Evolutionary conservation across 2,113 vertebrate genomes (phyloP).

Genomic region (Chrysemys picta): DNA sequence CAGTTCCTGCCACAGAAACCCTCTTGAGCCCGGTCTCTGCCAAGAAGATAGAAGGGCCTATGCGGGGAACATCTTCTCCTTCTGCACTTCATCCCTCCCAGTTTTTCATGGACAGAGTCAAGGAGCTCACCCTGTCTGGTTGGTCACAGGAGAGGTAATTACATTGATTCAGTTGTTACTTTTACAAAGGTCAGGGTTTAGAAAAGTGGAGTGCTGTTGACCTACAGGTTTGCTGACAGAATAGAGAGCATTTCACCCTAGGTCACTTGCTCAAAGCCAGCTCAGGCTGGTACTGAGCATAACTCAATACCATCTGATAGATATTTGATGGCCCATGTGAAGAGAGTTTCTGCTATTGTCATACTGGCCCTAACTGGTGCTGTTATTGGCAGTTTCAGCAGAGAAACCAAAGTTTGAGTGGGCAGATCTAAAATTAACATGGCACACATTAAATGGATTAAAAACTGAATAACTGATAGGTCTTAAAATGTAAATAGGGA

Average conservation of each 20-base stretch:
- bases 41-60: neutral
- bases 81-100: neutral
- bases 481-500: neutral
- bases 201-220: neutral
- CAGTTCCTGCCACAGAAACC: neutral
- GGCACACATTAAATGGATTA: neutral
- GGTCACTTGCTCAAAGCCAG: fast-evolving
- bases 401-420: neutral
- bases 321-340: neutral
- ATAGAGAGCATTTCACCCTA: neutral
- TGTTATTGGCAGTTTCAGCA: neutral
- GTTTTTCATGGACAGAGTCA: neutral
- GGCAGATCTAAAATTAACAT: neutral
- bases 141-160: neutral
- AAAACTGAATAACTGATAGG: neutral
- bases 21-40: neutral
- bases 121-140: fast-evolving
- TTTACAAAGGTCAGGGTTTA: neutral
- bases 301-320: neutral
- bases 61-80: neutral
- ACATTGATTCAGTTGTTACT: neutral
- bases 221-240: neutral
- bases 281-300: fast-evolving
- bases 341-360: neutral
- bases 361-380: neutral